Evolutionary conservation across 2,888 invertebrate species (phyloP).

Genomic region (Baccha elongata): DNA sequence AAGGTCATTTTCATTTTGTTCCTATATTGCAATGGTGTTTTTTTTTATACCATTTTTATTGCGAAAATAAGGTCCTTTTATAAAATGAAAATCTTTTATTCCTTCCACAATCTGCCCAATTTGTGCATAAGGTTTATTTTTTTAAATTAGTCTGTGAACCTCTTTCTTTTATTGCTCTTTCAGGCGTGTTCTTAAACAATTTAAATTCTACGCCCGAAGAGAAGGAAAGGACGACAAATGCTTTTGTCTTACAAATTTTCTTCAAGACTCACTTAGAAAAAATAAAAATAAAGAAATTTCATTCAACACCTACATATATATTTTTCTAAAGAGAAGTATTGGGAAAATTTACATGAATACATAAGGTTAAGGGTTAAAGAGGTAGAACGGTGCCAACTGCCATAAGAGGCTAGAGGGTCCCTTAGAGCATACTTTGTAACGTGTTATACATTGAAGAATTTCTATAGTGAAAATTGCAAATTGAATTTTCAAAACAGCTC

Average conservation of each 20-base stretch:
- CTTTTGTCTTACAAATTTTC: conserved; percentile 6
- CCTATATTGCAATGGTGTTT: background rate
- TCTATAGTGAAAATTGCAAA: conserved; percentile 22
- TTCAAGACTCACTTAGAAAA: background rate
- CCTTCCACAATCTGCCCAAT: conserved; percentile 6
- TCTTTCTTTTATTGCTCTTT: conserved; percentile 8
- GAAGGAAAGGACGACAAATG: background rate
- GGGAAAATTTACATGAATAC: conserved; percentile 18
- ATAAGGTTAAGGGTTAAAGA: conserved; percentile 10
- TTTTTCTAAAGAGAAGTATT: conserved; percentile 2
- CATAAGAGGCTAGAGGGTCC: background rate
- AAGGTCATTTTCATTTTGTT: background rate
- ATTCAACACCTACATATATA: background rate
- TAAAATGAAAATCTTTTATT: conserved; percentile 19
- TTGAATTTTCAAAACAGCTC: background rate
- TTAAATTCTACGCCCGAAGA: conserved; percentile 6
- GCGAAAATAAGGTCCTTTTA: background rate
- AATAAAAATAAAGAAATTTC: background rate
- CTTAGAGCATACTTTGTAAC: conserved; percentile 18
- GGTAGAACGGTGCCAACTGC: conserved; percentile 21
- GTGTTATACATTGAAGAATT: conserved; percentile 18
- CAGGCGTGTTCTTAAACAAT: conserved; percentile 7
- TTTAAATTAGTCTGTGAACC: conserved; percentile 1
- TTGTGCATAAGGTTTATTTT: background rate
- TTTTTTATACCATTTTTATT: conserved; percentile 1